Evolutionary conservation across 2,888 invertebrate genomes (phyloP).

Genomic region (Patella ulyssiponensis): DNA sequence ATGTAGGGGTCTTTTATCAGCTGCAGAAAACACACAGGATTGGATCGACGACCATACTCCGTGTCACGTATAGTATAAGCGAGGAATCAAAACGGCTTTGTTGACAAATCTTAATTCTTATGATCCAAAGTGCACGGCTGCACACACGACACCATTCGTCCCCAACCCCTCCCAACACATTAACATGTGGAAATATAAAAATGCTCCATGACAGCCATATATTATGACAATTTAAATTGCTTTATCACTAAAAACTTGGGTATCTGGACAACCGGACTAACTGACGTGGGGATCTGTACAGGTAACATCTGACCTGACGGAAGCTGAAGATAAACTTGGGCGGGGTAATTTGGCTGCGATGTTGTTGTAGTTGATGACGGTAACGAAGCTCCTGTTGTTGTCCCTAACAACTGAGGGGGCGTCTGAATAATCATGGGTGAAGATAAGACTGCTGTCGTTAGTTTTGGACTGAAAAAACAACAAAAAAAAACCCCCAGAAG

Average conservation of each 20-base stretch:
- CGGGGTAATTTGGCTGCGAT: constrained; percentile 40
- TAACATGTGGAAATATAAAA: no score
- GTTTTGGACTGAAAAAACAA: background rate
- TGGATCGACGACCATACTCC: no score
- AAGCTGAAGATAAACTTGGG: constrained; percentile 75
- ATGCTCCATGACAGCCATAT: no score
- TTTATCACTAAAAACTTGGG: background rate
- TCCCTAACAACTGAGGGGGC: background rate
- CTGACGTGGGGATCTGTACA: constrained; percentile 68
- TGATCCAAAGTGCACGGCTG: no score
- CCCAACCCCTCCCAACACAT: no score
- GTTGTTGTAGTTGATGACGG: background rate
- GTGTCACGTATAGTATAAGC: no score
- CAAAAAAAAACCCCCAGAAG: background rate
- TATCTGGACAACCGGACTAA: constrained; percentile 18
- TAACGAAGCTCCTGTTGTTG: background rate
- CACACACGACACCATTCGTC: no score
- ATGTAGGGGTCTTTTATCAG: no score
- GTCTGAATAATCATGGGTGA: constrained; percentile 3
- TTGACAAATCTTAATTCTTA: no score
- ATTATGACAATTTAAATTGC: no score
- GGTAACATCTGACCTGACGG: constrained; percentile 75
- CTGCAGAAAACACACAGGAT: no score
- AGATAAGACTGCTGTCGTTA: background rate
- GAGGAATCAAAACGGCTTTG: no score